Evolutionary conservation across 2,797 vertebrate genomes (phyloP).

Genomic region (Nyctalus aviator): DNA sequence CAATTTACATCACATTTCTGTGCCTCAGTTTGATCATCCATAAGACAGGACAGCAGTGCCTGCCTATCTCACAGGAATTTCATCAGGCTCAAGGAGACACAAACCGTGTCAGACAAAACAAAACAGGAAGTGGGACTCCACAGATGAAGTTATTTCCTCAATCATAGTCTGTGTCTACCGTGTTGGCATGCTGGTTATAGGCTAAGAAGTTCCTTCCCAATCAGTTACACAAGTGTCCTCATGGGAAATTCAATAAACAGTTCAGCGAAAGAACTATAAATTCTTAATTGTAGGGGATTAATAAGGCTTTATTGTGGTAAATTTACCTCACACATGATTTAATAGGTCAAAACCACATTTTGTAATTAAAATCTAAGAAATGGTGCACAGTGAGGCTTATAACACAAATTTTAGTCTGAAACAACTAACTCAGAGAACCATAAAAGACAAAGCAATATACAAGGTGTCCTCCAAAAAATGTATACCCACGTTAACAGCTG

Average conservation of each 20-base stretch:
- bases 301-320: constrained; percentile 81
- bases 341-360: constrained; percentile 84
- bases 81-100: not conserved
- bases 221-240: constrained; percentile 68
- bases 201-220: constrained; percentile 72
- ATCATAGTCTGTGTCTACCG: not conserved
- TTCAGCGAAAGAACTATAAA: constrained; percentile 78
- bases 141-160: constrained; percentile 2
- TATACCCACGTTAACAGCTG: not conserved
- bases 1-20: not conserved
- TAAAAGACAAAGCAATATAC: constrained; percentile 78
- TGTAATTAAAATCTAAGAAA: constrained; percentile 86
- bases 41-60: not conserved
- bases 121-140: constrained; percentile 65
- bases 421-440: constrained; percentile 83
- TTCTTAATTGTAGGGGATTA: constrained; percentile 82
- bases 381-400: constrained; percentile 81
- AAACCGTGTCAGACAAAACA: not conserved
- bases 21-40: constrained; percentile 25
- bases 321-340: constrained; percentile 83
- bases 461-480: not conserved
- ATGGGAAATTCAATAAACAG: constrained; percentile 80
- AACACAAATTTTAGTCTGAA: constrained; percentile 84
- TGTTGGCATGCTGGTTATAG: constrained; percentile 25
- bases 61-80: not conserved